Base-by-base conservation (phyloP, 1,140 invertebrate genomes). In the Coptotermes formosanus region DNA sequence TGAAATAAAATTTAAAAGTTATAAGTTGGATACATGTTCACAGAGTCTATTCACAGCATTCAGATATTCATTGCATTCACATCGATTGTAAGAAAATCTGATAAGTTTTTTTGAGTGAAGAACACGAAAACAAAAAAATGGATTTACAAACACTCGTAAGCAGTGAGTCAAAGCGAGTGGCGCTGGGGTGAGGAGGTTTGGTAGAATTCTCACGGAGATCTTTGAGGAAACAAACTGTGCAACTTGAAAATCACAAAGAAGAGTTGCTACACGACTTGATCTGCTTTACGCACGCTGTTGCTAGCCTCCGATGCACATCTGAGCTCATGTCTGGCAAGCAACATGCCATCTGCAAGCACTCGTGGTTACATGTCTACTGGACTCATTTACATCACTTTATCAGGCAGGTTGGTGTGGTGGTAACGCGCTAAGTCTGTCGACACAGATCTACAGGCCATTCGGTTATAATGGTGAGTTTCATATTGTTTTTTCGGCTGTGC, bases 131-230 rank as follows among this genome's bases (percentile, higher is more conserved):
- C 52, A 75, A 75, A 16, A 75, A 75, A 75, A 75, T 75, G 9
- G 64, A 75, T 75, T 75, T 75, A 75, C 64, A 75, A 75, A 75
- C n/a, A 75, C n/a, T 75, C n/a, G 8, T 75, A 75, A 75, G n/a
- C 25, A 75, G 25, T 30, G n/a, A n/a, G n/a, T 75, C 25, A 75
- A 30, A 75, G 64, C 9, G 11, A 75, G 64, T n/a, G 7, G n/a
- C 64, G n/a, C 0, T n/a, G 64, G 64, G 64, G 8, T 30, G 64
- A 75, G 64, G n/a, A 55, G 19, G 19, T 55, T 4, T 75, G 64
- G 64, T 30, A 30, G 14, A 30, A n/a, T 75, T 75, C 64, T 75
- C 64, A 75, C 64, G 64, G 25, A 75, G 64, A 75, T 75, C 64
- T 75, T 30, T 25, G 25, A 30, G 64, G n/a, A 75, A 30, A 30